Conservation (phyloP, 2,888 invertebrate genomes). For the Zaprionus obscuricornis region DNA sequence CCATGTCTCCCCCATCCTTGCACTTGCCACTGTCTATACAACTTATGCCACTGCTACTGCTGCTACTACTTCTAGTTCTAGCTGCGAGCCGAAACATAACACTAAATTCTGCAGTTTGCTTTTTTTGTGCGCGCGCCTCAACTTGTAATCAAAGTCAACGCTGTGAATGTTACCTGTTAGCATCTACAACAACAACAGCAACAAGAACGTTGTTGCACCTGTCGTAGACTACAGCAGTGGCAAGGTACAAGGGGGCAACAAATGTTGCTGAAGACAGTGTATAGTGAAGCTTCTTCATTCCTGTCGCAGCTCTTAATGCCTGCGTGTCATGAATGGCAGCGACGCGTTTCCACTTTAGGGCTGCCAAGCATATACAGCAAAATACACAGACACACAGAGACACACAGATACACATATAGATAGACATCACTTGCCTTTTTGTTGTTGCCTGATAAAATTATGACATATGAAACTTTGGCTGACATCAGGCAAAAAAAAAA, state of each 20-base stretch:
- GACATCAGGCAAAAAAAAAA: constrained; percentile 52
- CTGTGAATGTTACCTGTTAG: constrained; percentile 15
- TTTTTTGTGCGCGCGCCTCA: constrained; percentile 26
- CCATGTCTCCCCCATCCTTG: neutral
- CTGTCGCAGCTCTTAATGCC: constrained; percentile 73
- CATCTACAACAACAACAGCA: constrained; percentile 11
- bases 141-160: constrained; percentile 70
- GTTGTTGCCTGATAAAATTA: constrained; percentile 76
- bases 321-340: constrained; percentile 79
- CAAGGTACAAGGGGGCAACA: neutral
- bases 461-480: constrained; percentile 79
- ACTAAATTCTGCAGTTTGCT: constrained; percentile 46
- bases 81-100: constrained; percentile 37
- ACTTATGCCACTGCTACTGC: no score
- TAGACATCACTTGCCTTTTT: constrained; percentile 60
- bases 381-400: constrained; percentile 12
- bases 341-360: constrained; percentile 73
- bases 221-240: neutral
- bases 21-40: no score
- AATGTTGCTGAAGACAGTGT: neutral
- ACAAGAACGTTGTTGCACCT: constrained; percentile 41
- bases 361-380: constrained; percentile 33
- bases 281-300: constrained; percentile 35
- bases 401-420: constrained; percentile 13
- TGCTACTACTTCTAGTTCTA: neutral